phyloP scores from a whole-genome alignment of 1,140 invertebrate genomes.

The Cydia fagiglandana region DNA sequence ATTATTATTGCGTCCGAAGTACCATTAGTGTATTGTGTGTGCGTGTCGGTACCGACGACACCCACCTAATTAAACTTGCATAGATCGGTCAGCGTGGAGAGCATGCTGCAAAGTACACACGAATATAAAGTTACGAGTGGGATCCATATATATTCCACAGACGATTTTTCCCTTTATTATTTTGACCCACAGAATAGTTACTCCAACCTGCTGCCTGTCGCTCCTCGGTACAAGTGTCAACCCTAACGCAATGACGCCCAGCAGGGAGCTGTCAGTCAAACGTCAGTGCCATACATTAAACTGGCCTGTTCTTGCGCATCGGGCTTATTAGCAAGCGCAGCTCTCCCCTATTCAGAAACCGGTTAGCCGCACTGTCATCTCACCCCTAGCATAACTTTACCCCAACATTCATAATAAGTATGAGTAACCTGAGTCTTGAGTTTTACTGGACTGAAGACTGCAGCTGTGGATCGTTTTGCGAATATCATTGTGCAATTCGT shows the following conservation, averaged over 20 bases:
- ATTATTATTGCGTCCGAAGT: no score
- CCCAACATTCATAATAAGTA: background rate
- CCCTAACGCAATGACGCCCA: conserved; percentile 1
- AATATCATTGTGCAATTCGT: background rate
- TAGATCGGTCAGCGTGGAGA: no score
- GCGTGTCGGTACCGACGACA: no score
- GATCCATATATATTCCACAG: no score
- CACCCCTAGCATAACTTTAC: background rate
- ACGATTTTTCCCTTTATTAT: background rate
- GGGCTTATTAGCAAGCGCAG: conserved; percentile 23
- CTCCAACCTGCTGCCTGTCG: no score
- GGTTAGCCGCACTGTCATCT: background rate
- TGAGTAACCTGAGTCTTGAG: background rate
- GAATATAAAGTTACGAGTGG: no score
- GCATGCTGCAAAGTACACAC: no score
- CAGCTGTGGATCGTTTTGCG: background rate
- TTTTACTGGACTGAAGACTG: background rate
- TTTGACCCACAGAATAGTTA: background rate
- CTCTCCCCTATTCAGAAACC: background rate
- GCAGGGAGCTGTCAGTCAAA: conserved; percentile 27
- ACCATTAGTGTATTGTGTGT: no score
- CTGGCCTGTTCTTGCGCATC: conserved; percentile 14
- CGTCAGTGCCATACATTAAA: conserved; percentile 22
- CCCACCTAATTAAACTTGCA: no score
- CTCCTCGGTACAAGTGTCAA: background rate